These are phyloP conservation scores for Drosophila auraria DNA, from an alignment of 1,140 invertebrate species.

Conservation along the genomic window DNA sequence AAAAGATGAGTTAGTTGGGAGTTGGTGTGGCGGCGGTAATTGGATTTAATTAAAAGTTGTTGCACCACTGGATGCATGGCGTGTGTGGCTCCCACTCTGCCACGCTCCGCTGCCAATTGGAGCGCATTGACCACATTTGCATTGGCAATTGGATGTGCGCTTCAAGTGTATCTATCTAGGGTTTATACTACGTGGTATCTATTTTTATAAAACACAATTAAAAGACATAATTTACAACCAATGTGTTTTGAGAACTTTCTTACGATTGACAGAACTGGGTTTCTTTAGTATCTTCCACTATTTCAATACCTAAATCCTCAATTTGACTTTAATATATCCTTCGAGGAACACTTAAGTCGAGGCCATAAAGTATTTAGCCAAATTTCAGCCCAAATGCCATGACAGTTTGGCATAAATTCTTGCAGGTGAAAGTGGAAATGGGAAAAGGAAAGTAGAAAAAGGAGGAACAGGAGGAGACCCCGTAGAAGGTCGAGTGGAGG, in stretches of 20 bases:
- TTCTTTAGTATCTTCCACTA: no score
- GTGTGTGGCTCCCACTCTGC: constrained; percentile 61
- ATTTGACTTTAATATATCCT: constrained; percentile 14
- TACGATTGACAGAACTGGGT: no score
- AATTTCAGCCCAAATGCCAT: constrained; percentile 33
- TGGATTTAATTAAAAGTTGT: constrained; percentile 80
- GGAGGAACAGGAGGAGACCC: constrained; percentile 17
- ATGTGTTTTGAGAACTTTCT: no score
- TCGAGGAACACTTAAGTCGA: constrained; percentile 1
- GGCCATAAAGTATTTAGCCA: constrained; percentile 11
- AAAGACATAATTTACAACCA: no score
- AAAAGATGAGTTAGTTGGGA: constrained; percentile 18
- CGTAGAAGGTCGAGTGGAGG: constrained; percentile 30
- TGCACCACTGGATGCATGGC: constrained; percentile 76
- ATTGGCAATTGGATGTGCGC: constrained; percentile 33
- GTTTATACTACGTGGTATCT: no score
- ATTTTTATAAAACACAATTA: neutral
- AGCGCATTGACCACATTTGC: constrained; percentile 77
- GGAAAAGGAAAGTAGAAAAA: constrained; percentile 1
- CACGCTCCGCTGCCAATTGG: constrained; percentile 64
- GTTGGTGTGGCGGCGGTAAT: constrained; percentile 44
- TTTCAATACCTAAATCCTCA: no score
- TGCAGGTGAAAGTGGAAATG: constrained; percentile 25
- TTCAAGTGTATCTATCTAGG: neutral
- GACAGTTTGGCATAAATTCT: constrained; percentile 51